A percentile compares a stretch with the other conserved stretches of the same genome.
These are phyloP conservation scores for Drosophila niveifrons DNA, from an alignment of 2,888 invertebrate species.

Conservation along the genomic window DNA sequence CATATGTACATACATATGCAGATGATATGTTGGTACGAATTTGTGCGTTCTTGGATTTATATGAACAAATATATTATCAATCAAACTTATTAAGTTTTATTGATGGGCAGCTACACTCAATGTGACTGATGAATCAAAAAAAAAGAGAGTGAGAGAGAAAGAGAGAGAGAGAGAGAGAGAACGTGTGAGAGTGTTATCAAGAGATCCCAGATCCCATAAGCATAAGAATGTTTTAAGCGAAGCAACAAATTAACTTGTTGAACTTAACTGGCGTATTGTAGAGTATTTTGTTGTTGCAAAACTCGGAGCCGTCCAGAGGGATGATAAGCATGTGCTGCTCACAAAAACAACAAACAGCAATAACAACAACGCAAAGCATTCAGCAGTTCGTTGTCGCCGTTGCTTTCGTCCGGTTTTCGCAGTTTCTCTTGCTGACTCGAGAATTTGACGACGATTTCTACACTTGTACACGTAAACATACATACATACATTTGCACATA, in stretches of 20 bases:
- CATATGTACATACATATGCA: background rate
- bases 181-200: background rate
- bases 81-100: constrained; percentile 1
- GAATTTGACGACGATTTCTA: constrained; percentile 48
- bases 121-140: background rate
- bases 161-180: background rate
- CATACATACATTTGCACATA: constrained; percentile 16
- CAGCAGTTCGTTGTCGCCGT: constrained; percentile 60
- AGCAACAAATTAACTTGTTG: constrained; percentile 24
- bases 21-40: background rate
- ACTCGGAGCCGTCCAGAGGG: constrained; percentile 18
- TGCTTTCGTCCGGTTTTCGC: constrained; percentile 74
- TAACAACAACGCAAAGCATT: constrained; percentile 38
- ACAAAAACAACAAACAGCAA: constrained; percentile 43
- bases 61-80: constrained; percentile 25
- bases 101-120: background rate
- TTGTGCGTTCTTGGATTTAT: background rate
- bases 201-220: constrained; percentile 7
- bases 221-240: constrained; percentile 19
- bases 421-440: constrained; percentile 56
- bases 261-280: constrained; percentile 37
- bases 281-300: constrained; percentile 40
- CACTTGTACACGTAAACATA: constrained; percentile 10
- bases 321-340: constrained; percentile 66
- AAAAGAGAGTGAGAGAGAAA: background rate